phyloP scores from a whole-genome alignment of 2,113 vertebrate genomes.

The Ranitomeya imitator region DNA sequence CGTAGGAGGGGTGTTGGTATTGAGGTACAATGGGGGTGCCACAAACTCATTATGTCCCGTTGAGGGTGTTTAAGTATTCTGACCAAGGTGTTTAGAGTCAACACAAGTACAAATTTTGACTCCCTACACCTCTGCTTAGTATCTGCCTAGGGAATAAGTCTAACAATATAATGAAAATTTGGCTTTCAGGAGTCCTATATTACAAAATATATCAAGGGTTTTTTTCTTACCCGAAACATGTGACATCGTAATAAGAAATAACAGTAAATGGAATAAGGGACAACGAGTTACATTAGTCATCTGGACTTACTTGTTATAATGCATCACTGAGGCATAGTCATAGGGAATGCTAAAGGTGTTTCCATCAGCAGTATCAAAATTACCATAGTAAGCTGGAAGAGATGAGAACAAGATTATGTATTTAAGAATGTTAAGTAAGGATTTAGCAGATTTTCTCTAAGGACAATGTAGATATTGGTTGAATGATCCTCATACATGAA shows the following conservation, averaged over 20 bases:
- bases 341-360: slow-evolving; percentile 68
- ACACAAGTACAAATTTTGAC: too few species aligned
- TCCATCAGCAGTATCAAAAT: slow-evolving; percentile 67
- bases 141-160: too few species aligned
- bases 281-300: neutral
- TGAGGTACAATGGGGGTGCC: too few species aligned
- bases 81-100: too few species aligned
- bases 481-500: neutral
- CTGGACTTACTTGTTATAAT: slow-evolving; percentile 59
- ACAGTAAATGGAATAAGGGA: neutral
- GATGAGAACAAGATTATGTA: neutral
- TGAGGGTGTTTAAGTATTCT: too few species aligned
- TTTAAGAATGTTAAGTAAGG: neutral
- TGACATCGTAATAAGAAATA: neutral
- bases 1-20: too few species aligned
- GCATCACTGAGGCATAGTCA: slow-evolving; percentile 71
- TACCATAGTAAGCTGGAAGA: slow-evolving; percentile 62
- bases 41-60: too few species aligned
- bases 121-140: too few species aligned
- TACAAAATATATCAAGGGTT: too few species aligned
- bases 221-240: too few species aligned
- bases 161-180: too few species aligned
- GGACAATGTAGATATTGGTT: neutral
- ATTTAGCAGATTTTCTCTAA: neutral
- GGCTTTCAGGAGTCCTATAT: too few species aligned